Evolutionary conservation across 2,113 vertebrate genomes (phyloP), one percentile per base, ranked within the genome.

Genomic region (Thunnus thynnus): DNA sequence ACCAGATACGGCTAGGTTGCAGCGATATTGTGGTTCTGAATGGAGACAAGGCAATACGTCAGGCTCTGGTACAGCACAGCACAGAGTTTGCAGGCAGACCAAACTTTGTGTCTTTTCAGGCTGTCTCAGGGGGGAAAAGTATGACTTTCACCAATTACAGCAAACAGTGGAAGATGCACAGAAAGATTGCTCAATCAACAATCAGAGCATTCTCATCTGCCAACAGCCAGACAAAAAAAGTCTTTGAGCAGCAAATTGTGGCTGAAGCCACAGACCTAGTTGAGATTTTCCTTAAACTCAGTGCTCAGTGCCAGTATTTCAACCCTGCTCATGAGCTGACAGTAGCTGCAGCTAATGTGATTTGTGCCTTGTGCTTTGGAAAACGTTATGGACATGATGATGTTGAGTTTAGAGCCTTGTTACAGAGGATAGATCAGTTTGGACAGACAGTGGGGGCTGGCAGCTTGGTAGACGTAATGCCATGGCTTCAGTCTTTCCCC

Each of bases 331-430:
- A 91, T 11, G 90, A 95, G n/a, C 66, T 96, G 57, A 94, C 92
- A 5, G 94, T 96, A 46, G 95, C 96, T 71, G 94, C 94, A 12
- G 96, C 95, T 17, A 96, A 97, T 16, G 94, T 96, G 2, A 94
- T 97, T 63, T 96, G 95, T 20, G 96, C 94, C 17, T 84, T 97
- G 69, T 97, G 96, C 91, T 97, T 96, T 48, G 96, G 96, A 36
- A 95, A 92, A 76, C 95, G 95, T 20, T 96, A 96, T 2, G 75
- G 91, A 80, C 96, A 95, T 3, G 72, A 94, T 1, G 95, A 97
- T 44, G 0, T 25, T 0, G 96, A 97, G 93, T 97, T 97, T 66
- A 82, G 89, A 84, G 84, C 91, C 0, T 91, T 97, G 78, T 75
- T 97, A 25, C 71, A 85, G 22, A 92, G 80, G 2, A 73, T 92